Percentiles rank a stretch among this genome's conserved stretches.
phyloP scores from a whole-genome alignment of 2,888 invertebrate species.

The Conomelus anceps region DNA sequence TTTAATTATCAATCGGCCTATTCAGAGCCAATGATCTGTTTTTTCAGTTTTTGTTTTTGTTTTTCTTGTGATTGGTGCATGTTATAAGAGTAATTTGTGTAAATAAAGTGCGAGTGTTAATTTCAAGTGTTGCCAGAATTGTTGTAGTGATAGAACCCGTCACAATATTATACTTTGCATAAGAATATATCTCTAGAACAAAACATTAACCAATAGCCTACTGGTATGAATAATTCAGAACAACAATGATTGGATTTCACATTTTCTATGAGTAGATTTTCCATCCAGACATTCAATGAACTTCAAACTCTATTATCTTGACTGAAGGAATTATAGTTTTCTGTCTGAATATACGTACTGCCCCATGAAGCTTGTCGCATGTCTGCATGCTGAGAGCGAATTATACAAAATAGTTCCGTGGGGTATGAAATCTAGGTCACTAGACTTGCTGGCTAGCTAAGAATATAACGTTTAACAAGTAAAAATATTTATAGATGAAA shows the following conservation, averaged over 20 bases:
- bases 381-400: not conserved
- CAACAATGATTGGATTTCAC: not conserved
- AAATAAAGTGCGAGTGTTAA: too few species aligned
- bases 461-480: not conserved
- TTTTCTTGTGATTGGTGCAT: too few species aligned
- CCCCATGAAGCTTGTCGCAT: not conserved
- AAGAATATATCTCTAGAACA: not conserved
- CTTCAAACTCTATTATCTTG: not conserved
- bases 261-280: not conserved
- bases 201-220: not conserved
- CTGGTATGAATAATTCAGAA: not conserved
- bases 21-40: too few species aligned
- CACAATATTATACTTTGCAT: not conserved
- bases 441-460: not conserved
- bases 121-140: too few species aligned
- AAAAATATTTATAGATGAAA: not conserved
- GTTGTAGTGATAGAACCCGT: too few species aligned
- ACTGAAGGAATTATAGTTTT: not conserved
- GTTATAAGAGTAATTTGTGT: too few species aligned
- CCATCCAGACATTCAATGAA: not conserved
- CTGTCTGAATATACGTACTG: not conserved
- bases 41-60: too few species aligned
- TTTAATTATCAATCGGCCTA: too few species aligned
- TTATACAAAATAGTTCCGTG: not conserved
- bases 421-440: not conserved